phyloP scores from a whole-genome alignment of 1,140 invertebrate genomes.

The Lepidurus apus region DNA sequence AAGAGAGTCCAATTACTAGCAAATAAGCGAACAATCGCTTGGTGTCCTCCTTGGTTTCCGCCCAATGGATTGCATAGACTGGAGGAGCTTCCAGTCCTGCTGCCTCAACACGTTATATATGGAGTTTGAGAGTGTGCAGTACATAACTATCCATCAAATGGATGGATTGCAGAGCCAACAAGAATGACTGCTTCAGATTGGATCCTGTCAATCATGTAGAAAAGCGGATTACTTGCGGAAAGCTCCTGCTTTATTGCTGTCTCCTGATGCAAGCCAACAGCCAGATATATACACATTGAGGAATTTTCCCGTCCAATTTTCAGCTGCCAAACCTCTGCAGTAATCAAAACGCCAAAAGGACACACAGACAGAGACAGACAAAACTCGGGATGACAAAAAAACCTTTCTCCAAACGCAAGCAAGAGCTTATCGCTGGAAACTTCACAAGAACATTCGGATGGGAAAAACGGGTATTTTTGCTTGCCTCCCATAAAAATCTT shows the following conservation, averaged over 20 bases:
- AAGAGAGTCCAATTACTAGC: too few relatives aligned
- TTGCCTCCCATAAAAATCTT: too few relatives aligned
- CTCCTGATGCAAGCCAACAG: background rate
- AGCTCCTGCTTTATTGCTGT: constrained; percentile 5
- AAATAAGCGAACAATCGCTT: too few relatives aligned
- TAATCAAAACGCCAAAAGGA: background rate
- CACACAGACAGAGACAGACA: background rate
- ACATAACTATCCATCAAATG: constrained; percentile 7
- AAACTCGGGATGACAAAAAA: too few relatives aligned
- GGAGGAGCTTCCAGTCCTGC: background rate
- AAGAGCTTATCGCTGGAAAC: too few relatives aligned
- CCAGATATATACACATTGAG: background rate
- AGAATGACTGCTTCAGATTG: constrained; percentile 21
- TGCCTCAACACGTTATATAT: background rate
- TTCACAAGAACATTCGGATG: too few relatives aligned
- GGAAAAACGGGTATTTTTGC: too few relatives aligned
- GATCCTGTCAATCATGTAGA: constrained; percentile 18
- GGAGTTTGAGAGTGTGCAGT: constrained; percentile 8
- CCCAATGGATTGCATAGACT: too few relatives aligned
- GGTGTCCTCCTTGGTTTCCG: too few relatives aligned
- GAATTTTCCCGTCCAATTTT: background rate
- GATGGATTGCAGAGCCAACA: constrained; percentile 1
- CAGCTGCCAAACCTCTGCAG: background rate
- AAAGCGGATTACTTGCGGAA: constrained; percentile 13
- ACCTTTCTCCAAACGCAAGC: too few relatives aligned